Conservation (phyloP, 2,888 invertebrate species). For the Argyra leucocephala region DNA sequence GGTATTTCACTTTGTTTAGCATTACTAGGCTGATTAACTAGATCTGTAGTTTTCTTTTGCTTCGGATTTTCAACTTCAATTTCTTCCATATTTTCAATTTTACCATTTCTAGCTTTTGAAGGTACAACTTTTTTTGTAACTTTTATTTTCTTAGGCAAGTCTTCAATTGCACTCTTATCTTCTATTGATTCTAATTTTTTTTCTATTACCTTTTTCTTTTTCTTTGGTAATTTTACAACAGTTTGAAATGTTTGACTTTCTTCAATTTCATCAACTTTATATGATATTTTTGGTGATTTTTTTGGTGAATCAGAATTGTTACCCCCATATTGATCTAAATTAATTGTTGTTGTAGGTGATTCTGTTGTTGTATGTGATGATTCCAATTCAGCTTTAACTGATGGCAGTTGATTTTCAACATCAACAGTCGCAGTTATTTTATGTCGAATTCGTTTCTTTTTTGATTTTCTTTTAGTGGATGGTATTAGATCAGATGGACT, state of each 20-base stretch:
- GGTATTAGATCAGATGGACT: constrained; percentile 29
- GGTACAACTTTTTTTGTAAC: not conserved
- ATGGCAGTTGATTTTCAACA: constrained; percentile 32
- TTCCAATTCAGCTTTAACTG: constrained; percentile 23
- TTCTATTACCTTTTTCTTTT: constrained; percentile 33
- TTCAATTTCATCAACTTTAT: constrained; percentile 40
- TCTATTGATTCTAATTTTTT: constrained; percentile 12
- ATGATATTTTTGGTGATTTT: constrained; percentile 38
- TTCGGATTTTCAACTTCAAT: constrained; percentile 12
- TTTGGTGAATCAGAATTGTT: constrained; percentile 20
- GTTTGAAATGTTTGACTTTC: constrained; percentile 38
- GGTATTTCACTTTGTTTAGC: not conserved
- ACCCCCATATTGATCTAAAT: constrained; percentile 23
- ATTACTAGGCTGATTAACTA: not conserved
- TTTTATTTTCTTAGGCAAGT: not conserved
- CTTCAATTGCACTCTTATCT: not conserved
- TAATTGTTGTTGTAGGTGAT: constrained; percentile 21
- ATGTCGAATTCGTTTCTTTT: constrained; percentile 36
- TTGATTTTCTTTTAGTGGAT: constrained; percentile 29
- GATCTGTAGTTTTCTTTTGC: constrained; percentile 2
- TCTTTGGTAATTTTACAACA: constrained; percentile 40
- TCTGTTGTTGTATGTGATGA: constrained; percentile 13
- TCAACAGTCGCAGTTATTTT: constrained; percentile 40
- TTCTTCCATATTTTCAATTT: constrained; percentile 18
- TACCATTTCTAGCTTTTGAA: not conserved